These are phyloP conservation scores for Acanthis flammea DNA, from an alignment of 2,797 vertebrate species.

Conservation along the genomic window DNA sequence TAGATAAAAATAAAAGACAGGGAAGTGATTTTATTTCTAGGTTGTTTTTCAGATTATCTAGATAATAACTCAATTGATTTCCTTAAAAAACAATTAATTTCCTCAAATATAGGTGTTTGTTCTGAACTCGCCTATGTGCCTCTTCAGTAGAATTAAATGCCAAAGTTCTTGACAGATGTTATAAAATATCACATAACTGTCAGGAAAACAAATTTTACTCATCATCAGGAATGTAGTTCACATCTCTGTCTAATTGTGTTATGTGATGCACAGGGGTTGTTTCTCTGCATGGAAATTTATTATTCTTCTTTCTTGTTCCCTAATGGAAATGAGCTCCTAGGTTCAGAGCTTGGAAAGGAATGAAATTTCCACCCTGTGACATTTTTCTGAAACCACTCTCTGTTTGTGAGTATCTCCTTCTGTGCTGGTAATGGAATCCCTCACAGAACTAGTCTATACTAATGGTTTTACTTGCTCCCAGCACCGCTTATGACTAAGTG, in stretches of 20 bases:
- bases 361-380: not conserved
- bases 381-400: not conserved
- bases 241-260: not conserved
- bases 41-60: not conserved
- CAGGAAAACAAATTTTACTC: not conserved
- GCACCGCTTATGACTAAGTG: constrained; percentile 2
- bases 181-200: not conserved
- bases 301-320: not conserved
- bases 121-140: not conserved
- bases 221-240: not conserved
- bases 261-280: not conserved
- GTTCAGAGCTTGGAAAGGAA: not conserved
- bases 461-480: constrained; percentile 26
- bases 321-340: not conserved
- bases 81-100: not conserved
- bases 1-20: not conserved
- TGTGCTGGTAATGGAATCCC: constrained; percentile 23
- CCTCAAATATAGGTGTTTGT: not conserved
- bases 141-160: not conserved
- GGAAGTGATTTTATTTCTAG: not conserved
- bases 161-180: not conserved
- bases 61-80: not conserved
- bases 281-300: not conserved
- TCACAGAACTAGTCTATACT: not conserved
- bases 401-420: not conserved